phyloP scores from a whole-genome alignment of 1,140 invertebrate genomes.

The Geopemphigus sp. region DNA sequence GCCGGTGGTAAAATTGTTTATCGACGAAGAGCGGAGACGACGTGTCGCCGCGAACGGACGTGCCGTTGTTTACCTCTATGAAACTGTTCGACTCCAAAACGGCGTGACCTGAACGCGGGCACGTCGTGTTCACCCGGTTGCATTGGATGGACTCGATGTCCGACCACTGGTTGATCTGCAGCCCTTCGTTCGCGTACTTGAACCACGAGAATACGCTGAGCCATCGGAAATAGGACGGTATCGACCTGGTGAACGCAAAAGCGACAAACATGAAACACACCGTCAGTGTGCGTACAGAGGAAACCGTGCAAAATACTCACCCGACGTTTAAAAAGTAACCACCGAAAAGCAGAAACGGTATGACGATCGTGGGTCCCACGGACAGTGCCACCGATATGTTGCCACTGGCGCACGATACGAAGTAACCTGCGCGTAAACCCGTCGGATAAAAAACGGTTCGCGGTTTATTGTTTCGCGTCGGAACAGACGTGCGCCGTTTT shows the following conservation, averaged over 20 bases:
- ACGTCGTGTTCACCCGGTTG: constrained; percentile 69
- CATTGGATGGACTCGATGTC: constrained; percentile 71
- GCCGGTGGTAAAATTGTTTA: too few species aligned
- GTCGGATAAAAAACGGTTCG: too few species aligned
- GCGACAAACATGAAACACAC: too few species aligned
- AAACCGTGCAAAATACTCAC: too few species aligned
- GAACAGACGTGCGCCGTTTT: too few species aligned
- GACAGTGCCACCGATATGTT: constrained; percentile 82
- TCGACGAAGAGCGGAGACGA: too few species aligned
- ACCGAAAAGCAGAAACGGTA: constrained; percentile 90
- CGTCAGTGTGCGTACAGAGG: too few species aligned
- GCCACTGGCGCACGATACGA: constrained; percentile 81
- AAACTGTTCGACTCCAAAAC: constrained; percentile 79
- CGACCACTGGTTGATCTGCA: constrained; percentile 92
- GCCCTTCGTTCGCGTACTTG: constrained; percentile 87
- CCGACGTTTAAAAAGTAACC: constrained; percentile 92
- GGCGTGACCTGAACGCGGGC: constrained; percentile 71
- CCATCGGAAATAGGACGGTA: constrained; percentile 87
- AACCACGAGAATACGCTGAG: constrained; percentile 94
- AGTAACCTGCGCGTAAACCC: constrained; percentile 66
- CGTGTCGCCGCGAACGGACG: too few species aligned
- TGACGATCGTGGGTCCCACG: constrained; percentile 83
- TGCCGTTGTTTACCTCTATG: constrained; percentile 60
- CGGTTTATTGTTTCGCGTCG: too few species aligned
- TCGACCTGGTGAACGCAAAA: constrained; percentile 63